Conservation (phyloP, 1,140 invertebrate species). For the Caenorhabditis tropicalis region DNA sequence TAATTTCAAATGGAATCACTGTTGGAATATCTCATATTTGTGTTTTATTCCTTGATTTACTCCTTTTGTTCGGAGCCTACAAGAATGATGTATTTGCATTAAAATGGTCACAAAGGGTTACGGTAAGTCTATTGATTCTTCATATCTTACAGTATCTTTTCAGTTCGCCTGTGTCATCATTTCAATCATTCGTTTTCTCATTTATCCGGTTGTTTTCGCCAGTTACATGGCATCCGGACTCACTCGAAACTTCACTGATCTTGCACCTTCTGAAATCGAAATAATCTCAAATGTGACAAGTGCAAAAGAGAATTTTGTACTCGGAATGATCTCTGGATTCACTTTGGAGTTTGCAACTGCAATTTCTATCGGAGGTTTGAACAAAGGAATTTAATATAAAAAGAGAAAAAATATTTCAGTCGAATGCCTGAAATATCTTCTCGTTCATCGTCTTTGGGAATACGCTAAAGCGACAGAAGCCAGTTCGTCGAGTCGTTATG, state of each 20-base stretch:
- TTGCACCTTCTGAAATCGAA: background rate
- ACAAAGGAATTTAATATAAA: background rate
- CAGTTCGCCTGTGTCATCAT: background rate
- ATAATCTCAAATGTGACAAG: background rate
- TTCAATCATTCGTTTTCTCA: background rate
- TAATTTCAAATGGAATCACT: background rate
- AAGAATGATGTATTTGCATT: slow-evolving; percentile 30
- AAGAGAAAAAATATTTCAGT: background rate
- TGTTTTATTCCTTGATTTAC: background rate
- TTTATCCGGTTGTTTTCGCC: slow-evolving; percentile 15
- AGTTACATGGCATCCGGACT: slow-evolving; percentile 7
- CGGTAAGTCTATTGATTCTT: background rate
- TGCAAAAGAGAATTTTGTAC: background rate
- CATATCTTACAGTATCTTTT: background rate
- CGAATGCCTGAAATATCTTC: background rate
- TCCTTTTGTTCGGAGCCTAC: slow-evolving; percentile 10
- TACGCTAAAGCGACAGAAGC: slow-evolving; percentile 20
- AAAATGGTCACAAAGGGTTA: slow-evolving; percentile 33
- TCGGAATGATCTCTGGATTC: slow-evolving; percentile 29
- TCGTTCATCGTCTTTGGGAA: slow-evolving; percentile 22
- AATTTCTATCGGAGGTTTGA: slow-evolving; percentile 22
- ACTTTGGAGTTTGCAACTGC: background rate
- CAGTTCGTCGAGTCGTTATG: background rate
- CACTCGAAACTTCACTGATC: background rate
- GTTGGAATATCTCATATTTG: background rate